Percentiles rank a stretch among this genome's conserved stretches.
phyloP scores from a whole-genome alignment of 2,797 vertebrate species.

The Holocentrus rufus region DNA sequence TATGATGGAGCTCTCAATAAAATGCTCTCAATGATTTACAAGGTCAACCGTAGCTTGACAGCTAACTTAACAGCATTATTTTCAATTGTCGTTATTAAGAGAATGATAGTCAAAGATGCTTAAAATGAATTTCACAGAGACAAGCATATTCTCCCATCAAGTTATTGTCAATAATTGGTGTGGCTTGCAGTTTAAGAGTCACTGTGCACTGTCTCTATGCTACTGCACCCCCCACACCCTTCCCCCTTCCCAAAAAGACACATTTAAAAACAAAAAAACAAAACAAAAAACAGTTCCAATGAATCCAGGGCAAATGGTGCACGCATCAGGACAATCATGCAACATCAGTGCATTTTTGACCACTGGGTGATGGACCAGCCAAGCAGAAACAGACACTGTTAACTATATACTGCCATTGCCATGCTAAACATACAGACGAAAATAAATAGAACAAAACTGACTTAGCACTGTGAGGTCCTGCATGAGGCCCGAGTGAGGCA shows the following conservation, averaged over 20 bases:
- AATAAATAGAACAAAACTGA: conserved; percentile 28
- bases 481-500: background rate
- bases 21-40: conserved; percentile 1
- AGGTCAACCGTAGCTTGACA: background rate
- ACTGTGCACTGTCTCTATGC: conserved; percentile 57
- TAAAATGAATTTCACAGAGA: background rate
- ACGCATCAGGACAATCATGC: conserved; percentile 73
- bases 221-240: conserved; percentile 44
- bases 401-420: conserved; percentile 69
- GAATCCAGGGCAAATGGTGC: conserved; percentile 66
- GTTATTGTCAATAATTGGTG: background rate
- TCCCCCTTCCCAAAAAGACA: conserved; percentile 66
- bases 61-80: background rate
- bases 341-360: conserved; percentile 64
- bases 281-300: conserved; percentile 53
- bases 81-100: background rate
- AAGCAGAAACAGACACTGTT: conserved; percentile 70
- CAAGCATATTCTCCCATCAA: background rate
- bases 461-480: background rate
- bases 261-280: conserved; percentile 50
- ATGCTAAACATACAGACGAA: conserved; percentile 73
- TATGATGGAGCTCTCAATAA: background rate
- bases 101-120: background rate
- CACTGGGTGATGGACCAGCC: conserved; percentile 72
- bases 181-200: conserved; percentile 12